Base-by-base conservation (phyloP, 2,113 vertebrate genomes). In the Hemibagrus wyckioides region DNA sequence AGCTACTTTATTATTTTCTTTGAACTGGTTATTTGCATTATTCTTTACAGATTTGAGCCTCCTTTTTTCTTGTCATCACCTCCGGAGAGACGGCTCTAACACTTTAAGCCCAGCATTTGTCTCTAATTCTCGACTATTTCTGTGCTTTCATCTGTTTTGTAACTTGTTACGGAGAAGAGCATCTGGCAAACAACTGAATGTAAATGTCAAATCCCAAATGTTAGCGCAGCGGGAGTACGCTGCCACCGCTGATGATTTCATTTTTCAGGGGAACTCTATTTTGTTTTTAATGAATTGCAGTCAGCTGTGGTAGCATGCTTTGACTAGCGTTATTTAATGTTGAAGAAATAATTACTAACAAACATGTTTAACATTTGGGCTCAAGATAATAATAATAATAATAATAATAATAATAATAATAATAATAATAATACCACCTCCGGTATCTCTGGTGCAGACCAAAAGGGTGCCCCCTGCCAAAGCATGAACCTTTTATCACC, bases 171-270 rank as follows among this genome's bases (percentile, higher is more conserved):
- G 6, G 54, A 81, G 54, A 59, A 25, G 11, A 81, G 79, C 79
- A 81, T 81, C 79, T 81, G 79, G 79, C 54, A 81, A 81, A 57
- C 54, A 2, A 81, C 79, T 39, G 4, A 59, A 57, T 59, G 79
- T 81, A 81, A 81, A 81, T 81, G 79, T 59, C 79, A 81, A 81
- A 59, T 81, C 79, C 54, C 79, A 81, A 81, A 81, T 81, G 79
- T 81, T 81, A 9, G 28, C 19, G 11, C 79, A 59, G 79, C 54
- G 33, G 79, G 79, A 36, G 52, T 28, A 59, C 23, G 25, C 39
- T 81, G 79, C 79, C 79, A 81, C 54, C 54, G 6, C 54, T 59
- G 54, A 39, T 81, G 79, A 59, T 41, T 81, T 57, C 7, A 81
- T 39, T 59, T 81, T 59, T 81, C 33, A 81, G 79, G 13, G 13